These are phyloP conservation scores for Edolisoma coerulescens DNA, from an alignment of 2,113 vertebrate genomes.

Conservation along the genomic window DNA sequence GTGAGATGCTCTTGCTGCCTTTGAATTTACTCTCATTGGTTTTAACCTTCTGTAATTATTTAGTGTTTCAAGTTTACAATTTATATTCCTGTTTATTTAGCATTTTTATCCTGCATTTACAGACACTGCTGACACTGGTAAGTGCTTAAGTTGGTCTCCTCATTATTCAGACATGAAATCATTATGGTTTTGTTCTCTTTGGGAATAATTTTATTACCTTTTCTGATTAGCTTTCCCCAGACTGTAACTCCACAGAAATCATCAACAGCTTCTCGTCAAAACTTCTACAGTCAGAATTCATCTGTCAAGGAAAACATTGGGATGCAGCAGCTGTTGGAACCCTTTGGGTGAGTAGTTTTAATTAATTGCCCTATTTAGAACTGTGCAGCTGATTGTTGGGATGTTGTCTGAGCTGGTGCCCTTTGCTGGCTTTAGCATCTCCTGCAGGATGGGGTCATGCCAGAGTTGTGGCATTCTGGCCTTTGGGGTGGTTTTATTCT, in stretches of 20 bases:
- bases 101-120: neutral
- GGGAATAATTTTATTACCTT: neutral
- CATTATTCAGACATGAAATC: neutral
- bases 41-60: neutral
- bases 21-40: neutral
- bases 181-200: neutral
- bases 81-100: neutral
- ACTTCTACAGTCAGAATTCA: neutral
- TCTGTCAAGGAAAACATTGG: neutral
- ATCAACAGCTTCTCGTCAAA: neutral
- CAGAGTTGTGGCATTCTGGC: fast-evolving
- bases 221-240: neutral
- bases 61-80: neutral
- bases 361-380: neutral
- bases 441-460: neutral
- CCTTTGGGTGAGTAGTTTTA: neutral
- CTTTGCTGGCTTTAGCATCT: neutral
- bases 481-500: fast-evolving
- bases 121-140: neutral
- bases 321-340: neutral
- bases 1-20: neutral
- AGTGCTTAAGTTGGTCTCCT: neutral
- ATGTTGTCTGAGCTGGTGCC: neutral
- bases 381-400: neutral
- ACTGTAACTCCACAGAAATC: neutral